Conservation (phyloP, 2,888 invertebrate species). For the Habrosyne pyritoides region DNA sequence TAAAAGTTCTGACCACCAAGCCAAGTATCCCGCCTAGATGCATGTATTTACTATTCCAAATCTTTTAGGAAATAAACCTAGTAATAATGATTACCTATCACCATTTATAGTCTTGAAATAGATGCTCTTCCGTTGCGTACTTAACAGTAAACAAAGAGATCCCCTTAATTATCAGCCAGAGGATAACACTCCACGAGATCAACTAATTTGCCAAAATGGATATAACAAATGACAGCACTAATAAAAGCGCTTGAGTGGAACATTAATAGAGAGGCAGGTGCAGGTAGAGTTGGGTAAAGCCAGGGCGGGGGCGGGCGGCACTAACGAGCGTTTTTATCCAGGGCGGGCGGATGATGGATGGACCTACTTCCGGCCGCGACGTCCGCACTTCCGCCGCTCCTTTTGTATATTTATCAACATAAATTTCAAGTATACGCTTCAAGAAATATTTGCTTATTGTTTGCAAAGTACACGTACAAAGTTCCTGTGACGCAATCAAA, state of each 20-base stretch:
- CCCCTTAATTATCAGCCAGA: constrained; percentile 48
- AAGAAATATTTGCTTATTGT: constrained; percentile 55
- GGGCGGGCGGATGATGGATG: constrained; percentile 82
- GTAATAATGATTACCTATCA: background rate
- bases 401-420: constrained; percentile 80
- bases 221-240: constrained; percentile 82
- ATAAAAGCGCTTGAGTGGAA: constrained; percentile 81
- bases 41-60: background rate
- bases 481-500: background rate
- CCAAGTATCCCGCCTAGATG: background rate
- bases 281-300: constrained; percentile 53
- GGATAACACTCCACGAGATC: constrained; percentile 57
- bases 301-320: constrained; percentile 43
- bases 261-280: constrained; percentile 81
- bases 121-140: constrained; percentile 23
- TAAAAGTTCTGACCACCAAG: background rate
- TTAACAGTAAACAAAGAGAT: constrained; percentile 33
- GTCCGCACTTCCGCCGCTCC: constrained; percentile 70
- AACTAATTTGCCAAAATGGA: constrained; percentile 81
- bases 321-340: constrained; percentile 83
- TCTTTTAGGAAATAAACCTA: too few species aligned
- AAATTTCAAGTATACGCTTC: constrained; percentile 70
- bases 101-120: background rate
- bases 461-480: background rate
- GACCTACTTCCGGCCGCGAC: constrained; percentile 74